Conservation (phyloP, 2,797 vertebrate genomes). For the Tokudaia muenninki region DNA sequence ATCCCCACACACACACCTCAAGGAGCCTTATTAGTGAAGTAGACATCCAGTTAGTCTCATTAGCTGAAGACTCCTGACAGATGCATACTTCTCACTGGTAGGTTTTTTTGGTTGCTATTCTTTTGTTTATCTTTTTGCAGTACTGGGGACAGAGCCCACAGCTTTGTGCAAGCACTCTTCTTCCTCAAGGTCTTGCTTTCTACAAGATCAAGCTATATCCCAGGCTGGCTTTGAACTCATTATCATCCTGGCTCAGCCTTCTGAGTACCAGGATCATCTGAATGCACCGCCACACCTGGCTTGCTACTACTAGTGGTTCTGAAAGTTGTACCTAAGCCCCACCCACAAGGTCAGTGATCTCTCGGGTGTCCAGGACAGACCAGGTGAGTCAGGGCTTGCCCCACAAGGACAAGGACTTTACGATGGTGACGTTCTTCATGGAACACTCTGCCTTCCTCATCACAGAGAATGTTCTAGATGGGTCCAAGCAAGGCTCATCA, state of each 20-base stretch:
- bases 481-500: accelerated
- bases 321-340: background rate
- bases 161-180: background rate
- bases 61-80: no score
- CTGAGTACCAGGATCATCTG: background rate
- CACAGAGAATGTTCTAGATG: background rate
- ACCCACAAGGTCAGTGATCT: background rate
- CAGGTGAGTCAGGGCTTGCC: background rate
- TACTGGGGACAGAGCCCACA: background rate
- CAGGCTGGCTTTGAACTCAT: background rate
- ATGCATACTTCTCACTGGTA: background rate
- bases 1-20: background rate
- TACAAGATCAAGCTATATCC: background rate
- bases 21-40: background rate
- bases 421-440: background rate
- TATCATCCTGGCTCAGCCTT: background rate
- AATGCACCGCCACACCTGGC: background rate
- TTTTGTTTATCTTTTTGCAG: background rate
- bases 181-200: background rate
- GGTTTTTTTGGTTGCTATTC: background rate
- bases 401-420: background rate
- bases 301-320: background rate
- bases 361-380: background rate
- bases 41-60: background rate
- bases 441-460: background rate